These are phyloP conservation scores for Parazoanthus atlanticus DNA, from an alignment of 92 coral and sea anemone genomes.

Conservation along the genomic window DNA sequence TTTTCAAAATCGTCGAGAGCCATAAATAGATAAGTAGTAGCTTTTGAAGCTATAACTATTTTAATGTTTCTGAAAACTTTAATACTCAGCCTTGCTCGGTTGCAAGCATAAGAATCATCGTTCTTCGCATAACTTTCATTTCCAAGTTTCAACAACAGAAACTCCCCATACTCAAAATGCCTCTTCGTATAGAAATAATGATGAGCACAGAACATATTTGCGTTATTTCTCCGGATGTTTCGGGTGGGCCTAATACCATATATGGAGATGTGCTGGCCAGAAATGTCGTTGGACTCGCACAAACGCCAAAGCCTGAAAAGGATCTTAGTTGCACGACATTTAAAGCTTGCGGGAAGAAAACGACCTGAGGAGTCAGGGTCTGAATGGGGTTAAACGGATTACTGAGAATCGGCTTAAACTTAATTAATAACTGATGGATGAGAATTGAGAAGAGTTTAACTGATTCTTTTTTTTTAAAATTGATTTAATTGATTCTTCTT, in stretches of 20 bases:
- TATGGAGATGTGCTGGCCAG: background rate
- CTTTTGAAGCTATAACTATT: no score
- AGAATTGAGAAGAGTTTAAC: no score
- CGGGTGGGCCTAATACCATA: background rate
- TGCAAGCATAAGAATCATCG: background rate
- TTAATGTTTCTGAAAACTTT: no score
- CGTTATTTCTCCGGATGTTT: no score
- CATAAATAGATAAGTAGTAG: no score
- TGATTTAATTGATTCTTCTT: no score
- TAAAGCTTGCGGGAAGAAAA: background rate
- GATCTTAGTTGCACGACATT: background rate
- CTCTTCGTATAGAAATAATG: background rate
- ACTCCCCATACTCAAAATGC: background rate
- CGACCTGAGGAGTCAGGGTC: background rate
- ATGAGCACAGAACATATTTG: background rate
- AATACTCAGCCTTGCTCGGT: background rate
- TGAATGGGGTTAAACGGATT: no score
- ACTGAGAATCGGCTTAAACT: no score
- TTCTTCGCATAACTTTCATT: background rate
- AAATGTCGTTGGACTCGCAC: background rate
- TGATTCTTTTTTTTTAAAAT: no score
- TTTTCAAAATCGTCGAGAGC: no score
- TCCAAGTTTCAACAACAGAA: background rate
- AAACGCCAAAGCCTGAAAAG: no score
- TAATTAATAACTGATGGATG: no score